A percentile compares a stretch with the other conserved stretches of the same genome.
Evolutionary conservation across 2,797 vertebrate species (phyloP).

Genomic region (Macroramphosus scolopax): DNA sequence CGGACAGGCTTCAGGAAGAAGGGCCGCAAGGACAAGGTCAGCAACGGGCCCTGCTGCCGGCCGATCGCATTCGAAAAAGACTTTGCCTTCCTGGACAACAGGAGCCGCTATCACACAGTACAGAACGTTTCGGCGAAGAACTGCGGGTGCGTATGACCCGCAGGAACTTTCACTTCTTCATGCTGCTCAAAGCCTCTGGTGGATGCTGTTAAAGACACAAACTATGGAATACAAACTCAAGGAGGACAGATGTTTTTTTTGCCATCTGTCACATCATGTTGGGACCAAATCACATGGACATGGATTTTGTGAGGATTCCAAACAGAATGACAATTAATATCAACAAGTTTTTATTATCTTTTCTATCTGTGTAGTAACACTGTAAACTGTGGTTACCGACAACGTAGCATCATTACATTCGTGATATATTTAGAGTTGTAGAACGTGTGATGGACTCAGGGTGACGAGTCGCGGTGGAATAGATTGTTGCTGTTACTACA

Average conservation of each 20-base stretch:
- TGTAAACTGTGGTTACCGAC: slow-evolving; percentile 64
- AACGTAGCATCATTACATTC: slow-evolving; percentile 52
- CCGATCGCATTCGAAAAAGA: slow-evolving; percentile 88
- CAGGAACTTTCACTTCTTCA: slow-evolving; percentile 23
- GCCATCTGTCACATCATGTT: too few relatives aligned
- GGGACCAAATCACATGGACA: too few relatives aligned
- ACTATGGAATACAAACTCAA: slow-evolving; percentile 47
- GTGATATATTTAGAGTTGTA: slow-evolving; percentile 29
- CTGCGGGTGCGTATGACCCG: slow-evolving; percentile 90
- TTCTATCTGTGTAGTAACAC: slow-evolving; percentile 74
- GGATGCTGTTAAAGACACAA: slow-evolving; percentile 34
- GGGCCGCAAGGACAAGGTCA: slow-evolving; percentile 81
- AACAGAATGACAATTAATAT: slow-evolving; percentile 41
- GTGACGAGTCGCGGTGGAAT: slow-evolving; percentile 19
- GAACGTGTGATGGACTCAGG: slow-evolving; percentile 4
- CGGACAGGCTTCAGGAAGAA: slow-evolving; percentile 63
- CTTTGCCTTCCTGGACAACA: slow-evolving; percentile 88
- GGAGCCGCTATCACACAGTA: slow-evolving; percentile 86
- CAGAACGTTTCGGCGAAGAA: slow-evolving; percentile 90
- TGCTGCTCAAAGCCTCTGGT: slow-evolving; percentile 55
- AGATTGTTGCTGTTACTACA: slow-evolving; percentile 47
- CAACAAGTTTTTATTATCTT: slow-evolving; percentile 46
- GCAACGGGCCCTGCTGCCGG: slow-evolving; percentile 89
- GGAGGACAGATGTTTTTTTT: too few relatives aligned
- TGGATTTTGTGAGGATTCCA: too few relatives aligned